Percentiles rank a stretch among this genome's conserved stretches.
Conservation (phyloP, 2,888 invertebrate species). For the Aleiodes alternator region DNA sequence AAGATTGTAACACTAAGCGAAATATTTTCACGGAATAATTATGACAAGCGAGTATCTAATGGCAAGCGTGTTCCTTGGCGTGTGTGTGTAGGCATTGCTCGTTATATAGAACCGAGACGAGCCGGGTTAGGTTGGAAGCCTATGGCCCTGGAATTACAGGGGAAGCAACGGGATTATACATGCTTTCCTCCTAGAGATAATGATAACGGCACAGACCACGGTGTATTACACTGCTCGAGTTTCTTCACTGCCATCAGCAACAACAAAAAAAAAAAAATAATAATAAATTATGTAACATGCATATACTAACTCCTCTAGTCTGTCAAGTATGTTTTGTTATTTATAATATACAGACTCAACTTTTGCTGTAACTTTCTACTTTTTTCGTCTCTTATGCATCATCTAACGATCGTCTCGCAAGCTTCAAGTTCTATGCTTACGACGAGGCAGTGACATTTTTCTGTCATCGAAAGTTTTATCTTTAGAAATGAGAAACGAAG, state of each 20-base stretch:
- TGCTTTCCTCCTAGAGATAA: conserved; percentile 26
- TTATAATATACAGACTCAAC: not conserved
- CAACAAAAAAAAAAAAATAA: too few species aligned
- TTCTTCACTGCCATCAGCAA: conserved; percentile 25
- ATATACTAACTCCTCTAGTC: not conserved
- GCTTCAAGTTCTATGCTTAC: too few species aligned
- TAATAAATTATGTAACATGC: conserved; percentile 21
- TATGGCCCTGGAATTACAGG: conserved; percentile 18
- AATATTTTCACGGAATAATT: conserved; percentile 37
- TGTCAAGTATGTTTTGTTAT: conserved; percentile 12
- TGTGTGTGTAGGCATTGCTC: conserved; percentile 16
- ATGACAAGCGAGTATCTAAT: conserved; percentile 40
- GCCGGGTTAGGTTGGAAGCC: not conserved
- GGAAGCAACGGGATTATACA: conserved; percentile 22
- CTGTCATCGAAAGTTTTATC: too few species aligned
- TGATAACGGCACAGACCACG: conserved; percentile 29
- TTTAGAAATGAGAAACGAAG: too few species aligned
- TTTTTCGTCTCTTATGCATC: too few species aligned
- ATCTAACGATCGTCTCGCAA: too few species aligned
- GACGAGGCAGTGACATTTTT: too few species aligned
- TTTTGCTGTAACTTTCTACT: not conserved
- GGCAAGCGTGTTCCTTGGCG: conserved; percentile 37
- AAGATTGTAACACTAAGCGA: conserved; percentile 29
- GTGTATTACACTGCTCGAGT: conserved; percentile 22
- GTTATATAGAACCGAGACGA: conserved; percentile 25